Evolutionary conservation across 1,140 invertebrate species (phyloP), one percentile per base, ranked within the genome.

Genomic region (Pemphigus obesinymphae): DNA sequence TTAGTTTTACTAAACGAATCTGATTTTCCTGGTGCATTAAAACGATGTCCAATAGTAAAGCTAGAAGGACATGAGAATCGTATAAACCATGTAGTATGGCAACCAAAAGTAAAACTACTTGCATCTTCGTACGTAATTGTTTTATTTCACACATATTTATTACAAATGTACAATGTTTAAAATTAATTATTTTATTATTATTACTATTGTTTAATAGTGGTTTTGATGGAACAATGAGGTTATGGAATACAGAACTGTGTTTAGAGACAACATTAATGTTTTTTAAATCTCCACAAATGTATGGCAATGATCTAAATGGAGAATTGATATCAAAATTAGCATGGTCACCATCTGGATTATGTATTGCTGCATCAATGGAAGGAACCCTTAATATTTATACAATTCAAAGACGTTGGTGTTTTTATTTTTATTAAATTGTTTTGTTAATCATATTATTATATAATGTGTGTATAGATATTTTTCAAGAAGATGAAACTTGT

Each of bases 221-320:
- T 3, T 90, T 89, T 85, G 91, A 92, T 87, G 90, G 91, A n/a
- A 91, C 90, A n/a, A 89, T 91, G 0, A 85, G 91, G n/a, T 85
- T 91, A 7, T 92, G 91, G 91, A 88, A 84, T 84, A 86, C 87
- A 86, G 26, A 86, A 87, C 82, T 87, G 86, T 53, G 86, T 85
- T 20, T 91, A 50, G 90, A 91, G 84, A 89, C 90, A 73, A 91
- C 90, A 1, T 86, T 90, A 43, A 88, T 91, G 17, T 92, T 91
- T 84, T 88, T 90, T 83, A 87, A 87, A 43, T 88, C 89, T 6
- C 85, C 88, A n/a, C 87, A 89, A 83, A 83, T 87, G 0, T 89
- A 87, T 83, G 89, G 87, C 20, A 89, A 88, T 84, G 89, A 90
- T 45, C 83, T 90, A 26, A 87, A 89, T 84, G 89, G 89, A 20